Evolutionary conservation across 2,113 vertebrate species (phyloP), one percentile per base, ranked within the genome.

Genomic region (Bujurquina vittata): DNA sequence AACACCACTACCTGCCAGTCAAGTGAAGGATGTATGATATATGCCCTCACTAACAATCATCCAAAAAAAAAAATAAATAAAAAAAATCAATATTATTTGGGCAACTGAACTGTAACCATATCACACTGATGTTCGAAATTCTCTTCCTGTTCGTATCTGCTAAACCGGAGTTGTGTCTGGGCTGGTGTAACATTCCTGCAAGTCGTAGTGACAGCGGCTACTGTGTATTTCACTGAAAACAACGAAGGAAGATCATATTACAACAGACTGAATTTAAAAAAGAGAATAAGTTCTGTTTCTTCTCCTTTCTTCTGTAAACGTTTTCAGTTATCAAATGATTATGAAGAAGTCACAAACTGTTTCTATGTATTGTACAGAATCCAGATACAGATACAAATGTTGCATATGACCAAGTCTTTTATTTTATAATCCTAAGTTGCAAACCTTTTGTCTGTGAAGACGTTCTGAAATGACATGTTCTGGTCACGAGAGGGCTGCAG

Each of bases 351-450:
- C 85, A 91, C 84, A 89, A 88, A 93, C 89, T 85, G 89, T 94
- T 94, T 95, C 87, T 93, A 94, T 94, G 93, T 95, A 94, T 95
- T 95, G 94, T 95, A 95, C 93, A 95, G 93, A 95, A 94, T 95
- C 91, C 92, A 93, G 89, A 92, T 93, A 84, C 88, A 92, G 85
- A 88, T 93, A 84, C 88, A 92, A 89, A 90, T 92, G 92, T 94
- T 94, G 90, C 92, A 90, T 93, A 93, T 92, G 91, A 92, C 91
- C 90, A 93, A 94, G 88, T 92, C 87, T 90, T 89, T 91, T 88
- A 87, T 92, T 91, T 91, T 91, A 78, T 43, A 84, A 77, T 75
- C 88, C 86, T 92, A 12, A 43, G 62, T 93, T 90, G 78, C 86
- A 84, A 91, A 82, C 76, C 75, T 93, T 88, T 91, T 84, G 87